Conservation (phyloP, 1,140 invertebrate species). For the Aphaenogaster rudis region DNA sequence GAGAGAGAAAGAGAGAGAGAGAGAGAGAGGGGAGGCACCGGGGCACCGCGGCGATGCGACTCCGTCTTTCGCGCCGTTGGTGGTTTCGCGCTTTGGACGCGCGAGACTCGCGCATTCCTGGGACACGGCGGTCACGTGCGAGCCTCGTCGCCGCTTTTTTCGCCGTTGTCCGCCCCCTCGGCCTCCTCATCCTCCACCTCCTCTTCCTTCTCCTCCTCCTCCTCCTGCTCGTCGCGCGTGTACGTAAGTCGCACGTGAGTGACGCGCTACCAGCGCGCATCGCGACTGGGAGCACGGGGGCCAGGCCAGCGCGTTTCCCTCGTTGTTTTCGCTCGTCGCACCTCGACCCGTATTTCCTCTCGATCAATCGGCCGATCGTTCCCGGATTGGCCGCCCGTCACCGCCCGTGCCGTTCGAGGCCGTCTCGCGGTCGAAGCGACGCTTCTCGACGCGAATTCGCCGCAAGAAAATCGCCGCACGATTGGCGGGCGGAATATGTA, state of each 20-base stretch:
- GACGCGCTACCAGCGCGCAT: background rate
- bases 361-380: background rate
- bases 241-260: slow-evolving; percentile 30
- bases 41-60: background rate
- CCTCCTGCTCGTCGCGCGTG: background rate
- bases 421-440: too few relatives aligned
- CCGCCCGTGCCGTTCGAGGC: background rate
- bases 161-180: background rate
- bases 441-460: background rate
- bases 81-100: slow-evolving; percentile 42
- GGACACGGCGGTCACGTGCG: slow-evolving; percentile 65
- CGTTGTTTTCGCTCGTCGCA: background rate
- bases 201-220: background rate
- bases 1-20: background rate
- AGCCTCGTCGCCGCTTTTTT: slow-evolving; percentile 48
- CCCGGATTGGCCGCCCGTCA: background rate
- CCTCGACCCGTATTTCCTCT: background rate
- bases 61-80: background rate
- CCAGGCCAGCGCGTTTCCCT: background rate
- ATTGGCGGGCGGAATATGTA: background rate
- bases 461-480: background rate
- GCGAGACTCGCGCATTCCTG: slow-evolving; percentile 69
- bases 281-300: background rate
- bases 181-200: background rate
- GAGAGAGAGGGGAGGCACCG: background rate